Evolutionary conservation across 1,140 invertebrate species (phyloP).

Genomic region (Drosophila pseudoobscura): DNA sequence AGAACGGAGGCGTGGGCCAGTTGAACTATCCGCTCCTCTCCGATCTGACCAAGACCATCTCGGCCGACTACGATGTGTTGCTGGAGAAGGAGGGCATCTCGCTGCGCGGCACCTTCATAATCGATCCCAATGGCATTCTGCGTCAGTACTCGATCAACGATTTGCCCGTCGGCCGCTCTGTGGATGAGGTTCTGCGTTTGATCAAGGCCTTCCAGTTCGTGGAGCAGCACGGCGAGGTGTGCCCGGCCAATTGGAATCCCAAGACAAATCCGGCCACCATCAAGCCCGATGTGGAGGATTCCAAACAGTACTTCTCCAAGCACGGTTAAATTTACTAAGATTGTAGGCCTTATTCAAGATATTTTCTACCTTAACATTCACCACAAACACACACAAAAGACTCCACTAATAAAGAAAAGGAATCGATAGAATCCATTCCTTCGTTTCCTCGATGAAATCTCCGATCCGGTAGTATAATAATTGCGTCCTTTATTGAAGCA

Average conservation of each 20-base stretch:
- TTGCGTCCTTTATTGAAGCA: constrained; percentile 45
- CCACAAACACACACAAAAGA: constrained; percentile 33
- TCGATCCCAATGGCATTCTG: constrained; percentile 87
- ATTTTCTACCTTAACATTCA: constrained; percentile 37
- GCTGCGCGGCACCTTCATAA: constrained; percentile 89
- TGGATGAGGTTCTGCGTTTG: constrained; percentile 94
- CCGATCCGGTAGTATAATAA: neutral
- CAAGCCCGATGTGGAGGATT: constrained; percentile 91
- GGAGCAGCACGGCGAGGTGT: constrained; percentile 97
- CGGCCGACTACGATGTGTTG: constrained; percentile 94
- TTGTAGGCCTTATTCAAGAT: neutral
- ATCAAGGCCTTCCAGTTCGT: constrained; percentile 97
- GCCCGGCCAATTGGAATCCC: constrained; percentile 93
- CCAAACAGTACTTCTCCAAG: constrained; percentile 90
- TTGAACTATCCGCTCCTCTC: constrained; percentile 95
- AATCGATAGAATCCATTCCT: neutral
- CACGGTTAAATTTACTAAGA: constrained; percentile 74
- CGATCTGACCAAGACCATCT: constrained; percentile 95
- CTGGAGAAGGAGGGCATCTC: constrained; percentile 93
- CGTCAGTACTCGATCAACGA: constrained; percentile 94
- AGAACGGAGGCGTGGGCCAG: constrained; percentile 94
- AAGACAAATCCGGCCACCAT: constrained; percentile 90
- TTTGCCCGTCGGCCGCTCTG: constrained; percentile 95
- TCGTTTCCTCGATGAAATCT: neutral
- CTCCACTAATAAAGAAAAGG: constrained; percentile 22